Base-by-base conservation (phyloP, 2,888 invertebrate species). In the Shargacucullia verbasci region DNA sequence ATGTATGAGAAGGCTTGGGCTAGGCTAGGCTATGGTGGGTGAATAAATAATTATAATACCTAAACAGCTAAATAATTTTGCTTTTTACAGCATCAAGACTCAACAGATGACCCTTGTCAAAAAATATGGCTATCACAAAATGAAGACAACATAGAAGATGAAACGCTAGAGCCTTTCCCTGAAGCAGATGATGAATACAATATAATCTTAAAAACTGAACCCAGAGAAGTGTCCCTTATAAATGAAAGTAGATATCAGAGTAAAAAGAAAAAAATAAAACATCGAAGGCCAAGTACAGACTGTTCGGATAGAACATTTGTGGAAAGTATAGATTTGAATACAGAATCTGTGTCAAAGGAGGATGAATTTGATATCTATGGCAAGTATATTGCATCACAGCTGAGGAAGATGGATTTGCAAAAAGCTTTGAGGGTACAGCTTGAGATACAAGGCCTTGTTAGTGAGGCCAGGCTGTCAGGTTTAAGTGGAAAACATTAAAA, bases 291-390 rank as follows among this genome's bases (percentile, higher is more conserved):
- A 1, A 85, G 83, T 47, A 82, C 79, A 12, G 87, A 86, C 34
- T 79, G 73, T 34, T 86, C 85, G 6, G 86, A 85, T 9, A 73
- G 73, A 60, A 83, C 80, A 12, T 80, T 75, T 31, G 60, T 79
- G 54, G 74, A 70, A 0, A 85, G 82, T 49, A 68, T 79, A 56
- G 82, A 84, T 58, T 81, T 81, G 4, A 70, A 58, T 15, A 34
- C 71, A 38, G 83, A 82, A 50, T 73, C 71, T 15, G 34, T 40
- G 0, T 39, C 46, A 4, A 84, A 80, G 35, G 91, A 92, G 38
- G 94, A 94, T 79, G 94, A 94, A 60, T 94, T 92, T 84, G 93
- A 93, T 70, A 88, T 92, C 29, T 94, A 92, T 70, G 93, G 92
- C 0, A 91, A 89, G 73, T 92, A 88, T 54, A 89, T 94, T 33